These are phyloP conservation scores for Chascanopsetta lugubris DNA, from an alignment of 2,113 vertebrate species.

Conservation along the genomic window DNA sequence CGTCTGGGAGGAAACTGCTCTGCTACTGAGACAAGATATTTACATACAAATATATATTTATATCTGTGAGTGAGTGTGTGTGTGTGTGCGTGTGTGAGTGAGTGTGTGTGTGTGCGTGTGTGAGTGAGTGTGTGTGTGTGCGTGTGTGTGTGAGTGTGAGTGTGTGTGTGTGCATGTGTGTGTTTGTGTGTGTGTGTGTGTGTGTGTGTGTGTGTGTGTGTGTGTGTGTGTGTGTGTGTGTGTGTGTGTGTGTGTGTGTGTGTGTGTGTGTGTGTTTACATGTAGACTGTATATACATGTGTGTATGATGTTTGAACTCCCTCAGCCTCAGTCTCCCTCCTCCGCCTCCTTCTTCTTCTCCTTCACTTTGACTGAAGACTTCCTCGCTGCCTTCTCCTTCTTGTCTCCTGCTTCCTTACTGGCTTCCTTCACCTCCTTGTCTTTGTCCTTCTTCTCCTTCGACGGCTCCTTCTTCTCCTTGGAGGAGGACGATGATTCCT, in stretches of 20 bases:
- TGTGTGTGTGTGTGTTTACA: conserved; percentile 27
- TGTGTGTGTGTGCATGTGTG: conserved; percentile 32
- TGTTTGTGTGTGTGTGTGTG: conserved; percentile 5
- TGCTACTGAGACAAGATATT: conserved; percentile 33
- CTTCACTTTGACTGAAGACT: conserved; percentile 74
- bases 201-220: conserved; percentile 18
- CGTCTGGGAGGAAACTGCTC: conserved; percentile 44
- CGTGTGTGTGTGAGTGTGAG: background rate
- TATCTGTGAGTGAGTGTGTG: background rate
- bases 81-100: conserved; percentile 1
- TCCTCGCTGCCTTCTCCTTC: conserved; percentile 75
- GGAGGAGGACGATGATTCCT: conserved; percentile 53
- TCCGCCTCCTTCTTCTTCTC: conserved; percentile 78
- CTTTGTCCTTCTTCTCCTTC: conserved; percentile 74
- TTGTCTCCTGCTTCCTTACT: conserved; percentile 63
- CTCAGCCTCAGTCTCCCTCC: conserved; percentile 67
- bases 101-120: conserved; percentile 3
- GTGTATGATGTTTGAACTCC: conserved; percentile 6
- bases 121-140: conserved; percentile 32
- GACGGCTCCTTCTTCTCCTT: conserved; percentile 68
- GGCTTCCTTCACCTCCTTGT: conserved; percentile 68
- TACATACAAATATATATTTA: conserved; percentile 36
- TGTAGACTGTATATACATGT: conserved; percentile 13
- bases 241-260: background rate
- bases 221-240: too few relatives aligned